Conservation (phyloP, 2,888 invertebrate genomes). For the Lithophane semibrunnea region DNA sequence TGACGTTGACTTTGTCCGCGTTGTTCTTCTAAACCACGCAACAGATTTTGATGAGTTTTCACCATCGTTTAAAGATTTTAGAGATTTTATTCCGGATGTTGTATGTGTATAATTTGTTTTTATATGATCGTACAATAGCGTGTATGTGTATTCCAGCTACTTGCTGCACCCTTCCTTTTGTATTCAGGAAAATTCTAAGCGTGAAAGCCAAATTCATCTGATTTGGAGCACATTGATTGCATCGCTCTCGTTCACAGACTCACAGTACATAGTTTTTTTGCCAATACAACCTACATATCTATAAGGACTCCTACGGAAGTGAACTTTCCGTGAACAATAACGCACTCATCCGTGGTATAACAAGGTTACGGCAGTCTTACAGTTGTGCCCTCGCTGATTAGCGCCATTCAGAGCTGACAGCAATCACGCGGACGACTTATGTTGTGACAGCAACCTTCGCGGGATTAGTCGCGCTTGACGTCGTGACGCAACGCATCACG, state of each 20-base stretch:
- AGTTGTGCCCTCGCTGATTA: conserved; percentile 35
- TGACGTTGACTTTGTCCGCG: too few species aligned
- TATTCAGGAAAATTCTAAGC: background rate
- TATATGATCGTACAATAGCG: too few species aligned
- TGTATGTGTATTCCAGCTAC: background rate
- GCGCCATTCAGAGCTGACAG: conserved; percentile 42
- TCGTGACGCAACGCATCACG: conserved; percentile 11
- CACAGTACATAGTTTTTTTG: background rate
- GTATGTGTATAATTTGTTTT: too few species aligned
- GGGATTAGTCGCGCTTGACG: conserved; percentile 40
- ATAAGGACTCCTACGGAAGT: background rate
- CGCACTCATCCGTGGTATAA: conserved; percentile 10
- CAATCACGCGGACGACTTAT: conserved; percentile 20
- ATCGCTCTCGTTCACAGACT: background rate
- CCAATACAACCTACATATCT: background rate
- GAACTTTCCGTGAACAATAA: conserved; percentile 32
- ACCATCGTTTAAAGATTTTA: too few species aligned
- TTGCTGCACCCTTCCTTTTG: too few species aligned
- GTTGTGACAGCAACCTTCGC: conserved; percentile 43
- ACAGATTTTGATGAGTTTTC: too few species aligned
- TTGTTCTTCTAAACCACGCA: too few species aligned
- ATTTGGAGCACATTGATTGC: background rate
- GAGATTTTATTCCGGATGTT: too few species aligned
- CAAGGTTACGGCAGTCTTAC: background rate
- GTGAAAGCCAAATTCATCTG: background rate